Evolutionary conservation across 2,113 vertebrate genomes (phyloP).

Genomic region (Madoqua kirkii): DNA sequence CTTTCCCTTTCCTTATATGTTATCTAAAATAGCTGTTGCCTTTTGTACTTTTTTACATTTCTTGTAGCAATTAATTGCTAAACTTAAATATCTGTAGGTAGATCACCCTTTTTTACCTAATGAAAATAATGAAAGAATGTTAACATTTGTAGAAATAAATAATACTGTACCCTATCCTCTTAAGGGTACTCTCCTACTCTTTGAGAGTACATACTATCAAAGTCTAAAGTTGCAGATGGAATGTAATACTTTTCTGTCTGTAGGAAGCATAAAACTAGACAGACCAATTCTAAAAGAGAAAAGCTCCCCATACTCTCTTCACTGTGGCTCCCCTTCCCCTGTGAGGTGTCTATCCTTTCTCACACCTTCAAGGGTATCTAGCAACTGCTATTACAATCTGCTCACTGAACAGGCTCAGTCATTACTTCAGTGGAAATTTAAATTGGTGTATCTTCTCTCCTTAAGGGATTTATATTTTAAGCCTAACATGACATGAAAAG

Average conservation of each 20-base stretch:
- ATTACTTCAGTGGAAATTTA: background rate
- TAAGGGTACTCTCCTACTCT: background rate
- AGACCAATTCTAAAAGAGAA: background rate
- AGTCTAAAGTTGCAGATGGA: background rate
- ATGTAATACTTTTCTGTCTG: background rate
- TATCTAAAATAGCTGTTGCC: slow-evolving; percentile 1
- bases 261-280: background rate
- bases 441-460: background rate
- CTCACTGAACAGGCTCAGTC: background rate
- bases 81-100: background rate
- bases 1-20: background rate
- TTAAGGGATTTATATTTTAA: background rate
- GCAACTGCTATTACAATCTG: background rate
- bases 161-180: background rate
- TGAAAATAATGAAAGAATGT: background rate
- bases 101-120: background rate
- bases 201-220: background rate
- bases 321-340: background rate
- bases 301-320: background rate
- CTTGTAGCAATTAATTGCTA: background rate
- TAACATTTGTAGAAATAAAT: background rate
- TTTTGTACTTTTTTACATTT: background rate
- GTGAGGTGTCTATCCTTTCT: background rate
- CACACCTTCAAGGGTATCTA: background rate
- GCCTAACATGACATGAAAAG: background rate